Evolutionary conservation across 2,888 invertebrate genomes (phyloP).

Genomic region (Calameuta filiformis): DNA sequence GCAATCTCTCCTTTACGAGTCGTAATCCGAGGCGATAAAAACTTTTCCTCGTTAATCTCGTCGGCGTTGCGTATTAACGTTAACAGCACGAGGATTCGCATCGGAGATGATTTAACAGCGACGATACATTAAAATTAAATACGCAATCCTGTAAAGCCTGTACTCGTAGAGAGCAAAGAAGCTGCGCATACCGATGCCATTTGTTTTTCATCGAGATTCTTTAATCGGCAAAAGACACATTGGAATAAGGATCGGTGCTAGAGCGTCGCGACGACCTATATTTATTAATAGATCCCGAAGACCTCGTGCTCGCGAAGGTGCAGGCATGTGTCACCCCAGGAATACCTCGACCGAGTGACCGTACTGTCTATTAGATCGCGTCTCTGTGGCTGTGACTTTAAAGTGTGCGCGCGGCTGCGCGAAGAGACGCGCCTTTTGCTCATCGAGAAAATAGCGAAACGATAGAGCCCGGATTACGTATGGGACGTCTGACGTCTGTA

Average conservation of each 20-base stretch:
- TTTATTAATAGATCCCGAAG: neutral
- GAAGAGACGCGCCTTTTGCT: neutral
- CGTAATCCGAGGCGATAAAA: neutral
- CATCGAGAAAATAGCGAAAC: neutral
- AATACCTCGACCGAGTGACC: slow-evolving; percentile 42
- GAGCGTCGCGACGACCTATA: slow-evolving; percentile 1
- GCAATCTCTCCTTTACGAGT: slow-evolving; percentile 5
- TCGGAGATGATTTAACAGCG: too few species aligned
- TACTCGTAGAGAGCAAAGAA: too few species aligned
- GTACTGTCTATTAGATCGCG: neutral
- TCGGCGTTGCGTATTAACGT: neutral
- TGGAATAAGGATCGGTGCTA: neutral
- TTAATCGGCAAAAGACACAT: neutral
- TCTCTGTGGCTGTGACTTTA: neutral
- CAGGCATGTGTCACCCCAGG: slow-evolving; percentile 42
- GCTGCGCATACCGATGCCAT: too few species aligned
- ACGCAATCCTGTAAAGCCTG: too few species aligned
- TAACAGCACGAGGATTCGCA: neutral
- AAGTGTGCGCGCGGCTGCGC: neutral
- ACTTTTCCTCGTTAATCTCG: neutral
- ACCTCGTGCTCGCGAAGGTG: slow-evolving; percentile 39
- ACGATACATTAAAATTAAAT: neutral
- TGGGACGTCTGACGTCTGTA: neutral
- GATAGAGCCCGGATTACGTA: neutral
- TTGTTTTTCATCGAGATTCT: neutral